Evolutionary conservation across 1,140 invertebrate genomes (phyloP).

Genomic region (Patella vulgata): DNA sequence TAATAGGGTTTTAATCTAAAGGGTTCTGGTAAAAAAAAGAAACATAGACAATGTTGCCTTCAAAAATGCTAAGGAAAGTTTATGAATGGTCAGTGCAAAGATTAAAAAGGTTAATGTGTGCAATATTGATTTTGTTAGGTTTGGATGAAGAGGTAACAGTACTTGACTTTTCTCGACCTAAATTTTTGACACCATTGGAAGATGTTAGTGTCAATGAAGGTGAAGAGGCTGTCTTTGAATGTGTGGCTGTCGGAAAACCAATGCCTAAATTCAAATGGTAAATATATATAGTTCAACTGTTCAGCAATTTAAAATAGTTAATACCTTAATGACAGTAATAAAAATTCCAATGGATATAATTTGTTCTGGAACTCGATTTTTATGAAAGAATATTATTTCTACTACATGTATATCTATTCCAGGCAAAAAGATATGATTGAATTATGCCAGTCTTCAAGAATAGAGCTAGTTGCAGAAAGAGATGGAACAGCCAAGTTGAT

Average conservation of each 20-base stretch:
- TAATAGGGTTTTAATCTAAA: too few relatives aligned
- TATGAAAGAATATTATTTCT: too few relatives aligned
- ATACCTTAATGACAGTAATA: too few relatives aligned
- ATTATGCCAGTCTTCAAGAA: slow-evolving; percentile 36
- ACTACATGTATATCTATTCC: slow-evolving; percentile 6
- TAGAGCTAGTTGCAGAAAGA: slow-evolving; percentile 43
- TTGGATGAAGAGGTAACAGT: slow-evolving; percentile 32
- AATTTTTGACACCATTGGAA: slow-evolving; percentile 46
- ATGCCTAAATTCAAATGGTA: slow-evolving; percentile 62
- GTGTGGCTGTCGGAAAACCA: slow-evolving; percentile 55
- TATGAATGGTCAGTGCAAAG: too few relatives aligned
- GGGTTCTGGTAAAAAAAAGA: too few relatives aligned
- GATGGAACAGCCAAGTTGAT: slow-evolving; percentile 54
- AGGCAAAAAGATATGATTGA: slow-evolving; percentile 60
- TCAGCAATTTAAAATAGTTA: too few relatives aligned
- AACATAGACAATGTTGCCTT: too few relatives aligned
- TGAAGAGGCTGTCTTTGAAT: slow-evolving; percentile 55
- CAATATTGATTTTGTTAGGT: slow-evolving; percentile 38
- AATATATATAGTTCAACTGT: slow-evolving; percentile 17
- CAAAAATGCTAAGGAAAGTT: too few relatives aligned
- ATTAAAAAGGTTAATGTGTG: too few relatives aligned
- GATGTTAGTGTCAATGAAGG: slow-evolving; percentile 56
- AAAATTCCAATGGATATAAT: too few relatives aligned
- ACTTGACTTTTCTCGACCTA: slow-evolving; percentile 43
- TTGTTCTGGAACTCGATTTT: too few relatives aligned